These are phyloP conservation scores for Leptinotarsa defecta DNA, from an alignment of 1,140 invertebrate genomes.

Conservation along the genomic window DNA sequence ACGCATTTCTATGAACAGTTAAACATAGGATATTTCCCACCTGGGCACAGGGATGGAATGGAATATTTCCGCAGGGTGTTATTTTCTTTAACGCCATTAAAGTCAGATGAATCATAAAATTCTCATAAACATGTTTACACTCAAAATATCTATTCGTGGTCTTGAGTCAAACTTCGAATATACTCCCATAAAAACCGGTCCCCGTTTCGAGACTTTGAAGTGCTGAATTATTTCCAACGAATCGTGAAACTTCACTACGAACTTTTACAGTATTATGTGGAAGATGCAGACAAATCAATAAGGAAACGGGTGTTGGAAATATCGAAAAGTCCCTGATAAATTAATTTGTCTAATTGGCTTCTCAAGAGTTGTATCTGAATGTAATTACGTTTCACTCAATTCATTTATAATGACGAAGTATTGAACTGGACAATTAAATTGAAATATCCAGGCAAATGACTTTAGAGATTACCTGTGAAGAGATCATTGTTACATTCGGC, in stretches of 20 bases:
- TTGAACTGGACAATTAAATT: neutral
- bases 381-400: neutral
- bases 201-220: neutral
- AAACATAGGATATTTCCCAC: too few species aligned
- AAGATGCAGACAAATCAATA: neutral
- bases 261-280: neutral
- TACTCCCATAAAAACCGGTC: neutral
- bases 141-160: neutral
- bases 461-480: neutral
- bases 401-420: neutral
- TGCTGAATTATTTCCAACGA: constrained; percentile 6
- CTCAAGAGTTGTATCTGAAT: neutral
- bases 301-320: neutral
- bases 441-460: too few species aligned
- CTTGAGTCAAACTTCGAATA: neutral
- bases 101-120: neutral
- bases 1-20: too few species aligned
- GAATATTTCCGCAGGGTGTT: too few species aligned
- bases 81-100: too few species aligned
- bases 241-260: neutral
- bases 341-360: constrained; percentile 2
- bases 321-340: neutral
- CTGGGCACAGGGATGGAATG: too few species aligned
- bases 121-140: neutral
- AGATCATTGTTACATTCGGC: neutral